Conservation (phyloP, 2,113 vertebrate genomes). For the Mormyrus lacerda region DNA sequence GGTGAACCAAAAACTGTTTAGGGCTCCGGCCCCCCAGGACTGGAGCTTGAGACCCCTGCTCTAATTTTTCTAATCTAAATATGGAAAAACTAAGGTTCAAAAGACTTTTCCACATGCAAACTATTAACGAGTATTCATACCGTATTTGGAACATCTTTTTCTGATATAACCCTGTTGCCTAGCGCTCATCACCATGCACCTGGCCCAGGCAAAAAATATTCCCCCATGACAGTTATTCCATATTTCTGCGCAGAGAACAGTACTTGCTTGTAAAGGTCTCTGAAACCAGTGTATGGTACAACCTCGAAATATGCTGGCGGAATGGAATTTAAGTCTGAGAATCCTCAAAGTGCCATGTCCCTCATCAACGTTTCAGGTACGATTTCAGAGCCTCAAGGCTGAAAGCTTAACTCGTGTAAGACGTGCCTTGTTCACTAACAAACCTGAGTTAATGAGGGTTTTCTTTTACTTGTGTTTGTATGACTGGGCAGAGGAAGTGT, state of each 20-base stretch:
- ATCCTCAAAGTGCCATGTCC: background rate
- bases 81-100: background rate
- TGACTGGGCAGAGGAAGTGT: background rate
- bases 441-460: background rate
- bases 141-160: background rate
- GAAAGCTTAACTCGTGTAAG: background rate
- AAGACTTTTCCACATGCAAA: background rate
- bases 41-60: too few species aligned
- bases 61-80: background rate
- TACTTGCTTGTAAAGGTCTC: background rate
- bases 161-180: background rate
- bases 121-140: background rate
- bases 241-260: background rate
- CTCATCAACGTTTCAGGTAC: background rate
- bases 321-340: background rate
- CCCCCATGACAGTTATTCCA: background rate
- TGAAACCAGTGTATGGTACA: background rate
- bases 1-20: too few species aligned
- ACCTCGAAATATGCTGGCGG: background rate
- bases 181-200: background rate
- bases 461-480: background rate
- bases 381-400: constrained; percentile 5
- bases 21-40: too few species aligned
- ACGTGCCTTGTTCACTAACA: background rate
- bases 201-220: background rate